Evolutionary conservation across 2,113 vertebrate species (phyloP), one percentile per base, ranked within the genome.

Genomic region (Grammatotria lemairii): DNA sequence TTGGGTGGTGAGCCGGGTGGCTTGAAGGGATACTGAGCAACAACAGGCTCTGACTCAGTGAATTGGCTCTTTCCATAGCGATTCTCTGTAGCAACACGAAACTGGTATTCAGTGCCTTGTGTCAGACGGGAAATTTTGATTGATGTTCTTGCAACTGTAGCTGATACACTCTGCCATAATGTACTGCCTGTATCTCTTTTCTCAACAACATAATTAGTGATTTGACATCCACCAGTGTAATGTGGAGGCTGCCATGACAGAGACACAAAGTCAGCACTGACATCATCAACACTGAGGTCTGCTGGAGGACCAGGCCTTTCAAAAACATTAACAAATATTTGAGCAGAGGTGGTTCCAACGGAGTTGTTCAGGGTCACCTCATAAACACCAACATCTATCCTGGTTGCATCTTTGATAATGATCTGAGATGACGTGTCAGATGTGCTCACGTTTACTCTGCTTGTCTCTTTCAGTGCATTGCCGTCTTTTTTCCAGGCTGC

Each of bases 11-110:
- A 96, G 51, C 97, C 97, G 9, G 99, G 99, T 60, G 96, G 97
- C 82, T 97, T 98, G 94, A 99, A 99, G 81, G 98, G 97, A 95
- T 99, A 99, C 81, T 99, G 97, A 83, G 98, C 98, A 93, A 99
- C 95, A 88, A 98, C 89, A 88, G 96, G 91, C 70, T 97, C 85
- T 88, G 98, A 97, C 75, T 98, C 98, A 55, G 92, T 88, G 40
- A 97, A 98, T 51, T 96, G 95, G 55, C 99, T 99, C 93, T 96
- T 99, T 35, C 99, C 99, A 55, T 98, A 99, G 79, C 98, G 97
- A 94, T 99, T 99, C 96, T 99, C 99, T 93, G 98, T 97, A 93
- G 97, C 98, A 87, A 99, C 93, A 87, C 98, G 98, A 96, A 99
- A 99, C 89, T 98, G 98, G 97, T 99, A 99, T 89, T 99, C 99